Conservation (phyloP, 1,140 invertebrate species). For the Caenorhabditis tropicalis region DNA sequence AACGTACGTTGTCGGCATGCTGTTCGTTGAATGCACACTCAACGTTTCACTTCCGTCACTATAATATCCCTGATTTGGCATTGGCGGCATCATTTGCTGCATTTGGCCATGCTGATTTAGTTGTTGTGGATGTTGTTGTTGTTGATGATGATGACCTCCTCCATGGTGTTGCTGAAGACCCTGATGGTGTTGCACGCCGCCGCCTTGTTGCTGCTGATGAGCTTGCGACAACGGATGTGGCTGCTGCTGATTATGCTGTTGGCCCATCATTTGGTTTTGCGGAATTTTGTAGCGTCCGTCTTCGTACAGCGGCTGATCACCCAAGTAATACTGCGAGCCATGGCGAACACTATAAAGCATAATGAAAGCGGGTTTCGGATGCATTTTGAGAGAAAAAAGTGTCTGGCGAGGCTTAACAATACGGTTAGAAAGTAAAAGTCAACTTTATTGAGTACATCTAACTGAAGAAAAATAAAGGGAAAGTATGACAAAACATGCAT, state of each 20-base stretch:
- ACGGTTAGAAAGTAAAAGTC: not conserved
- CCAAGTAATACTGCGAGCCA: slow-evolving; percentile 39
- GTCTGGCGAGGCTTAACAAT: too few species aligned
- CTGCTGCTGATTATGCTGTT: slow-evolving; percentile 35
- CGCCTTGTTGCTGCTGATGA: slow-evolving; percentile 3
- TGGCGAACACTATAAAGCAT: slow-evolving; percentile 38
- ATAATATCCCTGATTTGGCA: slow-evolving; percentile 66
- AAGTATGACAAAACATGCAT: too few species aligned
- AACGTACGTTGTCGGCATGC: slow-evolving; percentile 44
- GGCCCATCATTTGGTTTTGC: slow-evolving; percentile 1
- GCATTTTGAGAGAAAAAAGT: not conserved
- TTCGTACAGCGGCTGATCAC: slow-evolving; percentile 38
- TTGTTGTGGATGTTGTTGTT: slow-evolving; percentile 50
- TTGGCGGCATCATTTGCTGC: slow-evolving; percentile 45
- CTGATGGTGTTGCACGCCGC: slow-evolving; percentile 1
- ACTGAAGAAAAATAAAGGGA: too few species aligned
- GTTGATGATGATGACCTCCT: not conserved
- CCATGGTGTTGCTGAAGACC: not conserved
- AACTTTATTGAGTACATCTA: not conserved
- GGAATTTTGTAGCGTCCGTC: slow-evolving; percentile 31
- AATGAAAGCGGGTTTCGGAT: not conserved
- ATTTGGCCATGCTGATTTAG: slow-evolving; percentile 45
- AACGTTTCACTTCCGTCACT: slow-evolving; percentile 69
- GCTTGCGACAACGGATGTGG: slow-evolving; percentile 30
- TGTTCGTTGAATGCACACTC: slow-evolving; percentile 64